Evolutionary conservation across 2,888 invertebrate species (phyloP).

Genomic region (Cosmopolites sordidus): DNA sequence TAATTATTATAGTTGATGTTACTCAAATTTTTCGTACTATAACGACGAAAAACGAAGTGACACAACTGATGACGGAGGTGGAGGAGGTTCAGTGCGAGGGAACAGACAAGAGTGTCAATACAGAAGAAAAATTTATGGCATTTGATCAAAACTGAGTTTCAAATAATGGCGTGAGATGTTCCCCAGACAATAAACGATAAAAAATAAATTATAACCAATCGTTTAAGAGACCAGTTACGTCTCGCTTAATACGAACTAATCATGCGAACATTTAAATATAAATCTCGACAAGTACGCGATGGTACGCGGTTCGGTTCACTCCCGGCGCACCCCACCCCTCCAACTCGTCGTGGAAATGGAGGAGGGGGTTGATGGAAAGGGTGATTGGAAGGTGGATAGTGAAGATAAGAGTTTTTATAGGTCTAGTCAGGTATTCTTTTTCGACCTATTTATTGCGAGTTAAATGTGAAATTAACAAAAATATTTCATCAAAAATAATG

Average conservation of each 20-base stretch:
- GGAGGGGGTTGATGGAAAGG: too few species aligned
- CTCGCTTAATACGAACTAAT: slow-evolving; percentile 50
- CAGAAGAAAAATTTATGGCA: background rate
- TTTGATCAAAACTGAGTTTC: background rate
- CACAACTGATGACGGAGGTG: too few species aligned
- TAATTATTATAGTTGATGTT: too few species aligned
- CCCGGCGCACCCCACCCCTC: slow-evolving; percentile 13
- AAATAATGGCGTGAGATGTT: slow-evolving; percentile 46
- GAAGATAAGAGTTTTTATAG: too few species aligned
- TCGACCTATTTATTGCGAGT: too few species aligned
- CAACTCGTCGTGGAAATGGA: background rate
- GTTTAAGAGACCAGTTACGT: slow-evolving; percentile 48
- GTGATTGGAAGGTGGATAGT: too few species aligned
- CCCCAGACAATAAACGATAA: slow-evolving; percentile 46
- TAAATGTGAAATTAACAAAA: too few species aligned
- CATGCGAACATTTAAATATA: slow-evolving; percentile 52
- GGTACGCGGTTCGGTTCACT: slow-evolving; percentile 40
- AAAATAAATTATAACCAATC: slow-evolving; percentile 50
- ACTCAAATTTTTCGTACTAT: too few species aligned
- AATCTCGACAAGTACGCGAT: slow-evolving; percentile 48
- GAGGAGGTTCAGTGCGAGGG: background rate
- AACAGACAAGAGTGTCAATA: background rate
- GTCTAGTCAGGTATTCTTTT: too few species aligned
- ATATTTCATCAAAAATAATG: too few species aligned
- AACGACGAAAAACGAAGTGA: too few species aligned